Evolutionary conservation across 2,797 vertebrate genomes (phyloP).

Genomic region (Rhinella marina): DNA sequence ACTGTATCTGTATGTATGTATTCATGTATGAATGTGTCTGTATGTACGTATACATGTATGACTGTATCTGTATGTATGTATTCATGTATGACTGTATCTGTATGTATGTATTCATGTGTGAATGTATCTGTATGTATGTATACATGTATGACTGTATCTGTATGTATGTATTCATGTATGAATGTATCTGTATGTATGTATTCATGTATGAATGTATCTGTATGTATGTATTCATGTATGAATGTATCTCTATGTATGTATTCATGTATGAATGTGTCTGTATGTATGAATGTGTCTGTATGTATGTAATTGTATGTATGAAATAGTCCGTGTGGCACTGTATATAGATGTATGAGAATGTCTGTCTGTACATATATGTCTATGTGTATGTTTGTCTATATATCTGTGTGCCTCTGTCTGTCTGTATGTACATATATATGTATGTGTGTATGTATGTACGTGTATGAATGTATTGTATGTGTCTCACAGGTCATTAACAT

Average conservation of each 20-base stretch:
- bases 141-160: not conserved
- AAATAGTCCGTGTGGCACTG: no score
- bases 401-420: not conserved
- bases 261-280: no score
- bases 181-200: not conserved
- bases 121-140: no score
- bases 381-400: not conserved
- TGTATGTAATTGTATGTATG: not conserved
- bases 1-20: not conserved
- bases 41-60: no score
- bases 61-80: no score
- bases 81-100: no score
- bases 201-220: not conserved
- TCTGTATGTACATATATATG: not conserved
- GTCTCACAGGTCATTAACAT: not conserved
- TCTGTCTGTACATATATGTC: not conserved
- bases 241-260: not conserved
- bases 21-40: no score
- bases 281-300: no score
- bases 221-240: not conserved
- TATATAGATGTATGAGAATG: not conserved
- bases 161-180: not conserved
- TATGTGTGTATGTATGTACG: not conserved
- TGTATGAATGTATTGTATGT: not conserved
- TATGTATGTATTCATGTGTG: no score